Evolutionary conservation across 2,113 vertebrate genomes (phyloP).

Genomic region (Toxotes jaculatrix): DNA sequence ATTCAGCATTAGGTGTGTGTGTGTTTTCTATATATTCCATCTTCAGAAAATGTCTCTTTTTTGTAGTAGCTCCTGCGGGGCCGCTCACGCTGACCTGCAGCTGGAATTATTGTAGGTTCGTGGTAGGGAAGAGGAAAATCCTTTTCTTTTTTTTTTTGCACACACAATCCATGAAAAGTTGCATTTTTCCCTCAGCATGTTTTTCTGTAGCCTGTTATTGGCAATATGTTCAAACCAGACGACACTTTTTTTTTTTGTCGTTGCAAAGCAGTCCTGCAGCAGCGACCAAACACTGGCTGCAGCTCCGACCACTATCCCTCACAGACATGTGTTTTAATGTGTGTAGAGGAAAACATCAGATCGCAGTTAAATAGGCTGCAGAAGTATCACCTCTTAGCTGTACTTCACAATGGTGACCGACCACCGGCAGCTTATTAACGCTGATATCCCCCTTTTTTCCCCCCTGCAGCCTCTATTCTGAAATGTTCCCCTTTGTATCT

Average conservation of each 20-base stretch:
- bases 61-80: constrained; percentile 29
- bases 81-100: constrained; percentile 38
- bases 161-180: constrained; percentile 18
- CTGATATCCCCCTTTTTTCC: too few relatives aligned
- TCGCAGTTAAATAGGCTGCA: background rate
- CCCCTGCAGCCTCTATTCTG: too few relatives aligned
- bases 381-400: background rate
- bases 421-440: too few relatives aligned
- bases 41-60: constrained; percentile 25
- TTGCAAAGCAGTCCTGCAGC: constrained; percentile 1
- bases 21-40: constrained; percentile 43
- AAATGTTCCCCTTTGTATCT: background rate
- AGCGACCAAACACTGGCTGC: background rate
- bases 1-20: constrained; percentile 75
- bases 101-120: constrained; percentile 24
- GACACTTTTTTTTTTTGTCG: background rate
- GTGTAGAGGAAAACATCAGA: background rate
- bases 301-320: background rate
- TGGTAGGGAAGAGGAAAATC: background rate
- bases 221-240: background rate
- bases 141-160: background rate
- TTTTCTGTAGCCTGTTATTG: background rate
- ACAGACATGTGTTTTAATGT: constrained; percentile 11
- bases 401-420: background rate
- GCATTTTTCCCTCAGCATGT: constrained; percentile 11